These are phyloP conservation scores for Pelochelys cantorii DNA, from an alignment of 2,797 vertebrate species.

Conservation along the genomic window DNA sequence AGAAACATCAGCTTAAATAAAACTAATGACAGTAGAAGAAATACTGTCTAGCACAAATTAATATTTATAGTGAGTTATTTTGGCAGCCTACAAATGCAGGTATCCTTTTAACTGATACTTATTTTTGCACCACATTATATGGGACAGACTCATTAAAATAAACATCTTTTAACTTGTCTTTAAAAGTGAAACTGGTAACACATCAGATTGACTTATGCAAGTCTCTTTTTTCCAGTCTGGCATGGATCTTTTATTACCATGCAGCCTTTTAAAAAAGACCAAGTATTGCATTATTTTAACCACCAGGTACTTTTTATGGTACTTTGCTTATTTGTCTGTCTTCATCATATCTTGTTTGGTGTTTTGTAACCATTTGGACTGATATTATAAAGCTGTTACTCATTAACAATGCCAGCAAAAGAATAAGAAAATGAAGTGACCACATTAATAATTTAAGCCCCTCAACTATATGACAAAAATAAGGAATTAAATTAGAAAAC, in stretches of 20 bases:
- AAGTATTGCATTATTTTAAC: neutral
- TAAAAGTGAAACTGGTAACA: constrained; percentile 47
- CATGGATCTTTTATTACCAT: neutral
- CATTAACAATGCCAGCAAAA: constrained; percentile 71
- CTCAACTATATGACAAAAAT: constrained; percentile 60
- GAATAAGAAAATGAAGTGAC: constrained; percentile 69
- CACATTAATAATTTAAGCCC: constrained; percentile 71
- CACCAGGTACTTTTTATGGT: constrained; percentile 45
- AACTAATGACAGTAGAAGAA: constrained; percentile 23
- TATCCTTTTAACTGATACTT: constrained; percentile 43
- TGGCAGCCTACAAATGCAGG: constrained; percentile 16
- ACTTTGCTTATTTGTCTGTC: neutral
- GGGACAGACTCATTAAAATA: constrained; percentile 53
- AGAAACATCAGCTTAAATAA: constrained; percentile 52
- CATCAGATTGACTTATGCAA: constrained; percentile 35
- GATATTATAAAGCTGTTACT: constrained; percentile 59
- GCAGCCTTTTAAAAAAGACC: constrained; percentile 5
- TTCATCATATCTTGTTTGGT: constrained; percentile 23
- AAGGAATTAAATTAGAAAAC: constrained; percentile 60
- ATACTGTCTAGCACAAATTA: neutral
- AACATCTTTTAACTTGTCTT: constrained; percentile 44
- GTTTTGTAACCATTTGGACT: constrained; percentile 57
- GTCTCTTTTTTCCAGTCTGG: neutral
- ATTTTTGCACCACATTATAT: constrained; percentile 47
- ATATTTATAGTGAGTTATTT: constrained; percentile 46